Percentiles rank a stretch among this genome's conserved stretches.
Evolutionary conservation across 23 tunicate genomes (phyloP).

Genomic region (Pegea sp.): DNA sequence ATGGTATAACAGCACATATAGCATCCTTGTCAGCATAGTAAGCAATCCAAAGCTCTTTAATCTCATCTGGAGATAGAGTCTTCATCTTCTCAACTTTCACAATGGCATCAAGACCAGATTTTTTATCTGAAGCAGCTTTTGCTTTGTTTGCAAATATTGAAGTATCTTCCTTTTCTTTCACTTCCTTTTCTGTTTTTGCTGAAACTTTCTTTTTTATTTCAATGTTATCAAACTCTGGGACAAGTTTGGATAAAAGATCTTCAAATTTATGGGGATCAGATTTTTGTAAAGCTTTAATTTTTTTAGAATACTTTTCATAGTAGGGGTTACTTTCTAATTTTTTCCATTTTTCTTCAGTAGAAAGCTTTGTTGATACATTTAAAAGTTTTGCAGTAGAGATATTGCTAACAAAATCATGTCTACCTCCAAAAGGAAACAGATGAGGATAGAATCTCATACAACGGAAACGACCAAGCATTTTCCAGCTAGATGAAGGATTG

Average conservation of each 20-base stretch:
- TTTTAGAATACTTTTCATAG: slow-evolving; percentile 56
- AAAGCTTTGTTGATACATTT: not conserved
- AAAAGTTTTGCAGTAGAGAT: too few species aligned
- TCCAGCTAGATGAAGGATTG: too few species aligned
- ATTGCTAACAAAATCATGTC: not conserved
- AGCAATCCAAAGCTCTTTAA: slow-evolving; percentile 38
- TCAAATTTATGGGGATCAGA: slow-evolving; percentile 1
- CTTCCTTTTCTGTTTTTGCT: not conserved
- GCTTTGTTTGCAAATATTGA: not conserved
- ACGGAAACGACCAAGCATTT: not conserved
- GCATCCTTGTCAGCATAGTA: slow-evolving; percentile 61
- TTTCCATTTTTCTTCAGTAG: not conserved
- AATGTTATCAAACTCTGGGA: not conserved
- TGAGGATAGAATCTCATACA: not conserved
- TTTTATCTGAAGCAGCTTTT: not conserved
- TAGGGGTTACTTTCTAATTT: slow-evolving; percentile 40
- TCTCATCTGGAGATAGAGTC: slow-evolving; percentile 18
- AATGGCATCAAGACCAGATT: slow-evolving; percentile 26
- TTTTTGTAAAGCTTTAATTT: slow-evolving; percentile 34
- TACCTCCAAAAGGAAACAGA: not conserved
- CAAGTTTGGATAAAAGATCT: not conserved
- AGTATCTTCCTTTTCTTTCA: not conserved
- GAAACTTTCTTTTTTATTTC: not conserved
- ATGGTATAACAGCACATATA: slow-evolving; percentile 53
- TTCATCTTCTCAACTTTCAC: slow-evolving; percentile 29